Evolutionary conservation across 2,797 vertebrate genomes (phyloP).

Genomic region (Poecilia gillii): DNA sequence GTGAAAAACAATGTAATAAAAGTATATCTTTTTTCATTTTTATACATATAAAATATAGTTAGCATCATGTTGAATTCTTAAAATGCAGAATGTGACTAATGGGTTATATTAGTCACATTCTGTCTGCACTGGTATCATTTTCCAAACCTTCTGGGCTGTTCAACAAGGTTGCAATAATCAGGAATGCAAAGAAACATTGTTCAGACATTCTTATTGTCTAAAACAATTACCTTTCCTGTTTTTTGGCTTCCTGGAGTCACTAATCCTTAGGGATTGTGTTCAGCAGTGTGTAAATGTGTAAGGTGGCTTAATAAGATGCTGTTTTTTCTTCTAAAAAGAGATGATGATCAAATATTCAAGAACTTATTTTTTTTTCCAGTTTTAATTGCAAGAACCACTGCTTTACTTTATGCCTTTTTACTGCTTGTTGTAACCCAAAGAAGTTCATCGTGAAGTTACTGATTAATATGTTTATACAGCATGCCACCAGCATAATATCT

Average conservation of each 20-base stretch:
- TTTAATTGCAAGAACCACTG: no score
- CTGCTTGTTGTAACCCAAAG: neutral
- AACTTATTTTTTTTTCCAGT: neutral
- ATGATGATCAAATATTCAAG: neutral
- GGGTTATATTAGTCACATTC: neutral
- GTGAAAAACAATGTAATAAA: neutral
- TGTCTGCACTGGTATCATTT: neutral
- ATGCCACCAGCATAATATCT: neutral
- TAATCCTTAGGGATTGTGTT: neutral
- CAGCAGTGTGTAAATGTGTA: neutral
- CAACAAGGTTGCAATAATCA: neutral
- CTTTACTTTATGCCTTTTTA: neutral
- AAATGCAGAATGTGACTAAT: neutral
- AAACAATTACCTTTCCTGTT: neutral
- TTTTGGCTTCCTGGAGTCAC: neutral
- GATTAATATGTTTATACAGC: neutral
- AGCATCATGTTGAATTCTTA: neutral
- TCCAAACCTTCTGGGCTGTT: neutral
- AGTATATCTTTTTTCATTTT: neutral
- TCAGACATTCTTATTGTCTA: neutral
- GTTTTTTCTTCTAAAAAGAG: neutral
- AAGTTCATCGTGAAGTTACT: neutral
- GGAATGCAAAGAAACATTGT: neutral
- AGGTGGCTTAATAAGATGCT: neutral
- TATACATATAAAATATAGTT: conserved; percentile 4